A percentile compares a stretch with the other conserved stretches of the same genome.
Conservation (phyloP, 2,797 vertebrate species). For the Rhynchonycteris naso region DNA sequence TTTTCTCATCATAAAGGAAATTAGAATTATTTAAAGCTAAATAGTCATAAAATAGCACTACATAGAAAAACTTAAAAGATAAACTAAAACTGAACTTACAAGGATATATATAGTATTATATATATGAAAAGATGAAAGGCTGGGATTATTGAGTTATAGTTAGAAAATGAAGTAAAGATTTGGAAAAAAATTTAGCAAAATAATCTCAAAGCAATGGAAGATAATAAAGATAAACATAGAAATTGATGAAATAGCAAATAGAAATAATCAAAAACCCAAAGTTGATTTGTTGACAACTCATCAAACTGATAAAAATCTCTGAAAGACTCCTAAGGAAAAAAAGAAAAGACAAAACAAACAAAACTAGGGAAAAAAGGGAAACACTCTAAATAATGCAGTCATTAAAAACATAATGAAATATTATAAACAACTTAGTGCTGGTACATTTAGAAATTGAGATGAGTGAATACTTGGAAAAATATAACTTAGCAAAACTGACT, state of each 20-base stretch:
- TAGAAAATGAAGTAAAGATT: not conserved
- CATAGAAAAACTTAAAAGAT: not conserved
- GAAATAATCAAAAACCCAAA: not conserved
- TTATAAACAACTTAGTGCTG: not conserved
- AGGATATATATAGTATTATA: not conserved
- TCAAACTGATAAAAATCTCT: slow-evolving; percentile 10
- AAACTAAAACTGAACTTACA: not conserved
- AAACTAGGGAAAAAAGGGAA: not conserved
- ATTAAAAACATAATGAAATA: not conserved
- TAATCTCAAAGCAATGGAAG: not conserved
- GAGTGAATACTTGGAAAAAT: not conserved
- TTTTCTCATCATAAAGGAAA: not conserved
- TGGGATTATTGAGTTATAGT: not conserved
- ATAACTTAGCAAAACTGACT: slow-evolving; percentile 13
- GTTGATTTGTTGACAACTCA: not conserved
- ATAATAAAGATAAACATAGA: not conserved
- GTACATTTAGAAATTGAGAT: not conserved
- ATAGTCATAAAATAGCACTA: slow-evolving; percentile 9
- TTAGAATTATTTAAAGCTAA: not conserved
- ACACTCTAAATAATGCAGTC: not conserved
- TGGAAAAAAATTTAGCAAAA: slow-evolving; percentile 3
- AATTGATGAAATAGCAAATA: not conserved
- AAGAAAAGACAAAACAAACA: not conserved
- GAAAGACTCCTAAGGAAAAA: not conserved
- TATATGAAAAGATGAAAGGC: not conserved